A percentile compares a stretch with the other conserved stretches of the same genome.
Evolutionary conservation across 2,797 vertebrate genomes (phyloP).

Genomic region (Ambastaia sidthimunki): DNA sequence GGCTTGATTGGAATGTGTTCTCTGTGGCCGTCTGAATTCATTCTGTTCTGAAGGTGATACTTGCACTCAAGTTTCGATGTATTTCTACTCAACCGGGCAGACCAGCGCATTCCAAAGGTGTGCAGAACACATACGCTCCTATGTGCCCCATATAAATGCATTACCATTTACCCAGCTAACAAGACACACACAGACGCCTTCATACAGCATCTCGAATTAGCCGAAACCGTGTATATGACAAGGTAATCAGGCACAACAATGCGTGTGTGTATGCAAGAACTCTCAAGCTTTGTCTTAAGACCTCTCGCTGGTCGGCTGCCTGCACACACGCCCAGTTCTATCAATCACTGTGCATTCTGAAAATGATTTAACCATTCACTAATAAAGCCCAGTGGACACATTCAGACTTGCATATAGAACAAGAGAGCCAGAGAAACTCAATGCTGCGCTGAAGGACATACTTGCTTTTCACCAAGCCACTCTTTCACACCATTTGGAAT

Average conservation of each 20-base stretch:
- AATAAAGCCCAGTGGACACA: slow-evolving; percentile 34
- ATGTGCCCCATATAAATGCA: slow-evolving; percentile 46
- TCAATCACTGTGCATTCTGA: slow-evolving; percentile 20
- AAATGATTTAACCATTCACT: slow-evolving; percentile 39
- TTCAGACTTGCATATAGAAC: slow-evolving; percentile 47
- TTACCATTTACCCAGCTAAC: slow-evolving; percentile 5
- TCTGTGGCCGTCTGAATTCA: slow-evolving; percentile 60
- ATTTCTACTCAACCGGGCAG: slow-evolving; percentile 72
- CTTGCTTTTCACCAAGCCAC: slow-evolving; percentile 54
- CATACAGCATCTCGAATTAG: slow-evolving; percentile 31
- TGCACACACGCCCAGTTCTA: slow-evolving; percentile 16
- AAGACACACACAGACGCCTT: slow-evolving; percentile 57
- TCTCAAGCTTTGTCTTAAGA: slow-evolving; percentile 9
- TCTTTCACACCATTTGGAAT: slow-evolving; percentile 55
- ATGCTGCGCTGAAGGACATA: slow-evolving; percentile 28
- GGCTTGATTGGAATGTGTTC: slow-evolving; percentile 59
- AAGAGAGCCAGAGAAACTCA: slow-evolving; percentile 36
- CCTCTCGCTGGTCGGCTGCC: slow-evolving; percentile 24
- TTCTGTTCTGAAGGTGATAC: slow-evolving; percentile 72
- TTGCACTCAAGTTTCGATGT: slow-evolving; percentile 74
- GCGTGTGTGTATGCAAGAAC: slow-evolving; percentile 12
- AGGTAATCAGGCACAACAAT: slow-evolving; percentile 45
- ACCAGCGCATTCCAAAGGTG: slow-evolving; percentile 79
- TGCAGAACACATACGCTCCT: slow-evolving; percentile 64
- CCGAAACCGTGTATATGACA: slow-evolving; percentile 19